These are phyloP conservation scores for Ichneumon xanthorius DNA, from an alignment of 2,888 invertebrate genomes.

Conservation along the genomic window DNA sequence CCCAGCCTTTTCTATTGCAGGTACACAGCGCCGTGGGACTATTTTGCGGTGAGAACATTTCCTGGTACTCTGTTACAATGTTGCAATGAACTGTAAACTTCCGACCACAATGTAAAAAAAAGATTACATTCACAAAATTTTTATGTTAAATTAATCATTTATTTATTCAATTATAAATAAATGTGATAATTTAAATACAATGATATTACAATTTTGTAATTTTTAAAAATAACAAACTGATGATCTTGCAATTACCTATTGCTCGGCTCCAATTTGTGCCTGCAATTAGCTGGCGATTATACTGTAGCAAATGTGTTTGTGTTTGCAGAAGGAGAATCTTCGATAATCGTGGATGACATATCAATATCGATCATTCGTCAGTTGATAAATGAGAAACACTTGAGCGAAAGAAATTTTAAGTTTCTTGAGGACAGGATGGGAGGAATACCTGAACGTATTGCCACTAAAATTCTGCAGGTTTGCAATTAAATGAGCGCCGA, in stretches of 20 bases:
- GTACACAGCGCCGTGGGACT: constrained; percentile 81
- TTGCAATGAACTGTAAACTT: constrained; percentile 1
- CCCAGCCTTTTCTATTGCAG: constrained; percentile 82
- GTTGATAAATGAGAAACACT: constrained; percentile 87
- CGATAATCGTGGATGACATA: constrained; percentile 88
- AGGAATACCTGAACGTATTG: constrained; percentile 85
- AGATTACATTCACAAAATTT: not conserved
- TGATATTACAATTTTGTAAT: not conserved
- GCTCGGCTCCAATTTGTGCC: not conserved
- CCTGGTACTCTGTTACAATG: not conserved
- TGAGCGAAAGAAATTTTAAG: constrained; percentile 87
- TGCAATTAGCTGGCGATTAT: not conserved
- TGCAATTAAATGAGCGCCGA: not conserved
- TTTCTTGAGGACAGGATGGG: constrained; percentile 88
- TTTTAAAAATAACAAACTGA: not conserved
- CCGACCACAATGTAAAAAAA: no score
- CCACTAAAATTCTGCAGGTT: constrained; percentile 87
- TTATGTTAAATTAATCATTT: no score
- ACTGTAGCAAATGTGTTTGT: not conserved
- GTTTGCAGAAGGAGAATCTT: constrained; percentile 81
- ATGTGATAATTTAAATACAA: no score
- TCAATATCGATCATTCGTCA: constrained; percentile 87
- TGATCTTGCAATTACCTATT: not conserved
- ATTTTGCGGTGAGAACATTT: constrained; percentile 74
- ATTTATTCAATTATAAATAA: no score